Evolutionary conservation across 2,888 invertebrate genomes (phyloP).

Genomic region (Cosmia trapezina): DNA sequence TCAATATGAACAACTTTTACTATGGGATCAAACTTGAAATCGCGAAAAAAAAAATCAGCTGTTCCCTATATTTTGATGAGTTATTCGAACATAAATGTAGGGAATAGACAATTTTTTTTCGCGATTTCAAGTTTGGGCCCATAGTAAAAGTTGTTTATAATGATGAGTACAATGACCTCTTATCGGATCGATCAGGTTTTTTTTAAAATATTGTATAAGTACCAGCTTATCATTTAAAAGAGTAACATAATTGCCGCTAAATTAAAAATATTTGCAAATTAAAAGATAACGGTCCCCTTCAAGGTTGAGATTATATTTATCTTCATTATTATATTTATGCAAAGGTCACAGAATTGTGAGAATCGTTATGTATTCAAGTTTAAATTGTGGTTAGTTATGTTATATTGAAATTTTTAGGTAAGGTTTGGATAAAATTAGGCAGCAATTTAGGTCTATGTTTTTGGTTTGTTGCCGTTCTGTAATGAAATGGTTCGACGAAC

Average conservation of each 20-base stretch:
- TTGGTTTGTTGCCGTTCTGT: not conserved
- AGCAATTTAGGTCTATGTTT: not conserved
- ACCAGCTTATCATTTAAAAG: not conserved
- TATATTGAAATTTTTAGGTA: constrained; percentile 1
- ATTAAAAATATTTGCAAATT: constrained; percentile 37
- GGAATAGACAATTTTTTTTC: too few relatives aligned
- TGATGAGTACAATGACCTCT: too few relatives aligned
- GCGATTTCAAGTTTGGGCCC: too few relatives aligned
- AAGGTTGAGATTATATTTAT: constrained; percentile 80
- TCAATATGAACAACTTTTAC: too few relatives aligned
- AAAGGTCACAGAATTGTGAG: constrained; percentile 33
- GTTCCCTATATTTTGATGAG: too few relatives aligned
- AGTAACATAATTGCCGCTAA: constrained; percentile 11
- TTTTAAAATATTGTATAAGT: too few relatives aligned
- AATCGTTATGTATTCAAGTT: constrained; percentile 4
- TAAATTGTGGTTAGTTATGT: not conserved
- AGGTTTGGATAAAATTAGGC: not conserved
- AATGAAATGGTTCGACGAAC: not conserved
- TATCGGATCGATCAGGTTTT: too few relatives aligned
- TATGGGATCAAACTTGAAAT: too few relatives aligned
- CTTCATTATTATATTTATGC: constrained; percentile 39
- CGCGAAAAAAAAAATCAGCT: too few relatives aligned
- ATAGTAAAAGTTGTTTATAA: too few relatives aligned
- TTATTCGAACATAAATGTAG: too few relatives aligned
- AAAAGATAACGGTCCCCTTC: constrained; percentile 90